These are phyloP conservation scores for Achroia grisella DNA, from an alignment of 1,140 invertebrate genomes.

Conservation along the genomic window DNA sequence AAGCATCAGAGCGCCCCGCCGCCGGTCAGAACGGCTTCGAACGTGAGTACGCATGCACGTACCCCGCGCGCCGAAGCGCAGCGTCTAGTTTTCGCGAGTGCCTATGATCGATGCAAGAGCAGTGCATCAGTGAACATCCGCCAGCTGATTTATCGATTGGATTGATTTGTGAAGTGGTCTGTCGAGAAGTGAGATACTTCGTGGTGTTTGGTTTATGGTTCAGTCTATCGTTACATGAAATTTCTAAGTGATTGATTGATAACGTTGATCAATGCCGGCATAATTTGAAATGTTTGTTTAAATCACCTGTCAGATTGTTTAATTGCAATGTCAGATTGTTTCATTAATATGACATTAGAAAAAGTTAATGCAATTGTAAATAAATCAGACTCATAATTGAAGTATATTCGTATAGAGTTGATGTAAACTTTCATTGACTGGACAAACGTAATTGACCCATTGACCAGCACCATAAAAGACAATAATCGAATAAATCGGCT, in stretches of 20 bases:
- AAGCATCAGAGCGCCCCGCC: slow-evolving; percentile 79
- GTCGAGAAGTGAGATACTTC: slow-evolving; percentile 27
- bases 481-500: slow-evolving; percentile 64
- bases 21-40: slow-evolving; percentile 94
- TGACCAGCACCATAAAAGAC: slow-evolving; percentile 66
- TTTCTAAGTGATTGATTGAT: slow-evolving; percentile 15
- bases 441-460: slow-evolving; percentile 27
- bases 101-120: not conserved
- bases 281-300: too few species aligned
- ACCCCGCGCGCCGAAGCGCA: slow-evolving; percentile 42
- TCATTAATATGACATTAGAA: too few species aligned
- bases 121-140: slow-evolving; percentile 10
- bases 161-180: slow-evolving; percentile 54
- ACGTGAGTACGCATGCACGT: slow-evolving; percentile 75
- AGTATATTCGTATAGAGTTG: too few species aligned
- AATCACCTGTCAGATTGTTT: too few species aligned
- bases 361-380: slow-evolving; percentile 5
- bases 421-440: not conserved
- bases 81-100: slow-evolving; percentile 36
- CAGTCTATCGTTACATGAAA: slow-evolving; percentile 25
- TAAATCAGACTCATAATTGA: slow-evolving; percentile 1
- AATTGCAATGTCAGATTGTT: too few species aligned
- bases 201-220: slow-evolving; percentile 47
- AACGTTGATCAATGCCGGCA: slow-evolving; percentile 1
- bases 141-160: slow-evolving; percentile 47